Percentiles rank a stretch among this genome's conserved stretches.
Conservation (phyloP, 2,888 invertebrate species). For the Allacma fusca region DNA sequence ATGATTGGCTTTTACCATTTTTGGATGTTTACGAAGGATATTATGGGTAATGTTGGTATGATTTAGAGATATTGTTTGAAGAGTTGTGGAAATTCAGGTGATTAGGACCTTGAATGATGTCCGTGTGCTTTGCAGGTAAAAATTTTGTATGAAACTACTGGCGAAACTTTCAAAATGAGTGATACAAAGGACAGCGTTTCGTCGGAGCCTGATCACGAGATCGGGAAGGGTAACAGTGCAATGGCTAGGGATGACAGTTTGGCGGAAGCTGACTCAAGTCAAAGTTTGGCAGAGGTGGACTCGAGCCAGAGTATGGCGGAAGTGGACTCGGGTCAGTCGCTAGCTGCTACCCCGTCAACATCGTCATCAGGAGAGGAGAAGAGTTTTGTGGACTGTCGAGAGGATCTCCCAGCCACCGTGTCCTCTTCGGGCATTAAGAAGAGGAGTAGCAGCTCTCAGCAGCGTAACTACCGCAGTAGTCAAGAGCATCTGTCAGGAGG, state of each 20-base stretch:
- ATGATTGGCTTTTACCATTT: too few species aligned
- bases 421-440: conserved; percentile 34
- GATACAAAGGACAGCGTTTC: not conserved
- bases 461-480: conserved; percentile 48
- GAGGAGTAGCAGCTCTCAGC: conserved; percentile 22
- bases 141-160: not conserved
- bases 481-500: conserved; percentile 28
- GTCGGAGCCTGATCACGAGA: not conserved
- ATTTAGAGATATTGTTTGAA: too few species aligned
- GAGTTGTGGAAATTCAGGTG: too few species aligned
- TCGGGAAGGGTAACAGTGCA: not conserved
- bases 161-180: not conserved
- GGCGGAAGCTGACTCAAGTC: not conserved
- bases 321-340: not conserved
- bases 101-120: too few species aligned
- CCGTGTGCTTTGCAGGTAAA: not conserved
- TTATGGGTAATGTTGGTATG: too few species aligned
- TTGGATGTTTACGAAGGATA: too few species aligned
- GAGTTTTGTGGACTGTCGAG: conserved; percentile 5
- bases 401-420: not conserved
- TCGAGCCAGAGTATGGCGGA: not conserved
- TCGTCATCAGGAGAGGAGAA: conserved; percentile 5
- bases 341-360: not conserved
- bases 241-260: not conserved
- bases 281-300: not conserved